Conservation (phyloP, 2,797 vertebrate genomes). For the Syngnathus rostellatus region DNA sequence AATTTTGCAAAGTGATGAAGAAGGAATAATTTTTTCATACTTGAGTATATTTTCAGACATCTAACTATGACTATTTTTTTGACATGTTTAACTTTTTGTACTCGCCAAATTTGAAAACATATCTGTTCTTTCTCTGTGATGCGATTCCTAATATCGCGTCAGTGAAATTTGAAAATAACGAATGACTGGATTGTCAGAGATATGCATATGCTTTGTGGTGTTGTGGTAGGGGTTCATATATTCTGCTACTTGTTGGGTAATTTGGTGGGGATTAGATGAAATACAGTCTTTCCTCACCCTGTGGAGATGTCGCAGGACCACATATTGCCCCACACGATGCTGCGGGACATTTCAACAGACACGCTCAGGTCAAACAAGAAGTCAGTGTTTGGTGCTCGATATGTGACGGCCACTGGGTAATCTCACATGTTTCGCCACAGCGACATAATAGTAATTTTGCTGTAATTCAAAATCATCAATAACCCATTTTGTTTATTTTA, state of each 20-base stretch:
- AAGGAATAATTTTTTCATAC: too few relatives aligned
- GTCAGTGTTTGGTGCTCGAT: conserved; percentile 24
- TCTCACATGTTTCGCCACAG: neutral
- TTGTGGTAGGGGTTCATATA: conserved; percentile 24
- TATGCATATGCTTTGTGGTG: conserved; percentile 9
- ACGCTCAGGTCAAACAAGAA: conserved; percentile 44
- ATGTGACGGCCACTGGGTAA: conserved; percentile 7
- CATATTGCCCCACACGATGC: conserved; percentile 70
- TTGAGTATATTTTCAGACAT: too few relatives aligned
- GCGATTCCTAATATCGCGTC: neutral
- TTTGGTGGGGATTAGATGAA: conserved; percentile 55
- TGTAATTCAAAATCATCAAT: neutral
- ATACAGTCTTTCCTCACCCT: conserved; percentile 70
- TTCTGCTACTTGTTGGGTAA: conserved; percentile 64
- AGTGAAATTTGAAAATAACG: neutral
- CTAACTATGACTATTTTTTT: too few relatives aligned
- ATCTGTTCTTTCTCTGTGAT: neutral
- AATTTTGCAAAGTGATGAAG: too few relatives aligned
- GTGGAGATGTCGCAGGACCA: conserved; percentile 70
- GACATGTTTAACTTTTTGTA: too few relatives aligned
- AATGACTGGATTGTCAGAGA: too few relatives aligned
- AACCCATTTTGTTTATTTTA: neutral
- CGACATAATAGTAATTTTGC: neutral
- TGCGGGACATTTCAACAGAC: conserved; percentile 70
- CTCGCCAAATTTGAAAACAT: too few relatives aligned